phyloP scores from a whole-genome alignment of 2,113 vertebrate species.

The rat (Rattus norvegicus) region GRCr8 NC_086031.1:22802501-22803000 shows the following conservation, averaged over 20 bases:
- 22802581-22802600: background rate
- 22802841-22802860: too few species aligned
- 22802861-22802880: background rate
- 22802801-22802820: background rate
- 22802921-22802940: background rate
- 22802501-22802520: background rate
- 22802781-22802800: background rate
- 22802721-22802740: background rate
- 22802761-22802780: background rate
- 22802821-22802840: background rate
- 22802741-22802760: too few species aligned
- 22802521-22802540: background rate
- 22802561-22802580: background rate
- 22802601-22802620: background rate
- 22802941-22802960: background rate
- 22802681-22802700: background rate
- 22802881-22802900: background rate
- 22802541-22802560: accelerated
- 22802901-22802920: background rate
- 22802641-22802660: background rate
- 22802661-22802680: background rate
- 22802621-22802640: too few species aligned
- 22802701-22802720: background rate
- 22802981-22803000: background rate
- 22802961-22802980: background rate